phyloP scores from a whole-genome alignment of 2,888 invertebrate genomes.

The Spicauda simplicius region DNA sequence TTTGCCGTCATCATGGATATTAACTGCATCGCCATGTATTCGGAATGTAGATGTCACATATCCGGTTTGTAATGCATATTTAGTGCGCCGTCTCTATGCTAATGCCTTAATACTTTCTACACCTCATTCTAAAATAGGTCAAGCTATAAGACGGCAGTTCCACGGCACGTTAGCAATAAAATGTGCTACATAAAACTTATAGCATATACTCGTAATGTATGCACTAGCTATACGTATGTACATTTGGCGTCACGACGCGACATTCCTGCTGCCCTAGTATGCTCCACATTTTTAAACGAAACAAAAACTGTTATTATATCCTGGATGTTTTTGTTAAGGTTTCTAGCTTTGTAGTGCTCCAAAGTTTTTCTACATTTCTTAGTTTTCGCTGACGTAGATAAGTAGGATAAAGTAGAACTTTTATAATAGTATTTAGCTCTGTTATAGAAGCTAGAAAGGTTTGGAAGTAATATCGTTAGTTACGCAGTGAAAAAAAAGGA shows the following conservation, averaged over 20 bases:
- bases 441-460: too few relatives aligned
- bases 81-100: conserved; percentile 28
- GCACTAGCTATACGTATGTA: conserved; percentile 6
- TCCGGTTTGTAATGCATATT: conserved; percentile 28
- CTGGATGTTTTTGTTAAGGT: too few relatives aligned
- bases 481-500: too few relatives aligned
- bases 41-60: conserved; percentile 4
- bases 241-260: conserved; percentile 28
- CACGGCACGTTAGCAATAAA: conserved; percentile 31
- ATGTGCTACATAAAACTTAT: conserved; percentile 23
- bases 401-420: too few relatives aligned
- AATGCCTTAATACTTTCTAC: conserved; percentile 33
- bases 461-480: too few relatives aligned
- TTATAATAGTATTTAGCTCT: too few relatives aligned
- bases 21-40: neutral
- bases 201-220: conserved; percentile 11
- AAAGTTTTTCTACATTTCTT: too few relatives aligned
- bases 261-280: conserved; percentile 18
- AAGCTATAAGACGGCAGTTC: conserved; percentile 24
- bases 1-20: too few relatives aligned
- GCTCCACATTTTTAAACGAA: neutral
- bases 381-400: too few relatives aligned
- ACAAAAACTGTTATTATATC: too few relatives aligned
- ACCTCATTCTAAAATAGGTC: conserved; percentile 34
- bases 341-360: too few relatives aligned